These are phyloP conservation scores for Campoletis sonorensis DNA, from an alignment of 1,140 invertebrate species.

Conservation along the genomic window DNA sequence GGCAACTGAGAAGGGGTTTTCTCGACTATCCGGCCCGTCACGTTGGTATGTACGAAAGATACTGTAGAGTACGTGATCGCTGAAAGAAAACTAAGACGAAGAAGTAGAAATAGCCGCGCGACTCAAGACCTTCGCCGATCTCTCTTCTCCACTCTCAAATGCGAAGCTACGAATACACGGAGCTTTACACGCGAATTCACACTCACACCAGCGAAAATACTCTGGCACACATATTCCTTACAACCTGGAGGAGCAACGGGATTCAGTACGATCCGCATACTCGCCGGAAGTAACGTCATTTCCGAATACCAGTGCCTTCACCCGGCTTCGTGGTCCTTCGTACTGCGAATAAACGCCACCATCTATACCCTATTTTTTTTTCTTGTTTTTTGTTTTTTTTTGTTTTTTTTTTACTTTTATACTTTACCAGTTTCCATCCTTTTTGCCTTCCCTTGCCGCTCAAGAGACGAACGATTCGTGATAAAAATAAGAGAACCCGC, in stretches of 20 bases:
- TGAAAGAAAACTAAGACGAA: constrained; percentile 20
- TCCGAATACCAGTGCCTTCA: constrained; percentile 11
- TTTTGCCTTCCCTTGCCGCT: not conserved
- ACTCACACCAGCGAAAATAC: not conserved
- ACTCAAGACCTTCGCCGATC: constrained; percentile 3
- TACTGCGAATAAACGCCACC: not conserved
- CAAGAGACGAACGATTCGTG: constrained; percentile 26
- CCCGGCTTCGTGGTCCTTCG: not conserved
- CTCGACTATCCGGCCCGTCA: constrained; percentile 43
- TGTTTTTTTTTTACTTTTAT: not conserved
- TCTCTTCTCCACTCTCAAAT: constrained; percentile 2
- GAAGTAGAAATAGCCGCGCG: constrained; percentile 20
- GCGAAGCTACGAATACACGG: not conserved
- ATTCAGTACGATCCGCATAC: constrained; percentile 19
- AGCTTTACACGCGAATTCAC: no score
- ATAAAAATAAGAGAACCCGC: constrained; percentile 2
- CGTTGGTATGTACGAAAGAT: constrained; percentile 64
- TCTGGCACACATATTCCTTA: not conserved
- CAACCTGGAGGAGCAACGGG: not conserved
- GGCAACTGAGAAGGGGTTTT: constrained; percentile 7
- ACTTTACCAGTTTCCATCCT: not conserved
- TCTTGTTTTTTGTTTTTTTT: no score
- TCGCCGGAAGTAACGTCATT: constrained; percentile 33
- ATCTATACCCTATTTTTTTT: not conserved
- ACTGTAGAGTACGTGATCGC: constrained; percentile 37